These are phyloP conservation scores for Acanthosepion pharaonis DNA, from an alignment of 2,888 invertebrate genomes.

Conservation along the genomic window DNA sequence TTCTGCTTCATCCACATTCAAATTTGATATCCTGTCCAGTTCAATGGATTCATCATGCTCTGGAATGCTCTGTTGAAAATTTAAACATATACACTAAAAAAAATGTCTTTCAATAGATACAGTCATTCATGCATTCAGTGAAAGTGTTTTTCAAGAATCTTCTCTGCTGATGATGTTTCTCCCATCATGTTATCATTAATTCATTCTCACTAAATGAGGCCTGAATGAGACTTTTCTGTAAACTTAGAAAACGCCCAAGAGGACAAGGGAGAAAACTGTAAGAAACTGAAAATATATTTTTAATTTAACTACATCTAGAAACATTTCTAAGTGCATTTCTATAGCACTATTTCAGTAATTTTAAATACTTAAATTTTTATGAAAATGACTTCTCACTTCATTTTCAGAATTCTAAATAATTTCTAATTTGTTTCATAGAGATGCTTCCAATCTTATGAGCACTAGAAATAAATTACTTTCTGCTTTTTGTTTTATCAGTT, in stretches of 20 bases:
- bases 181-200: background rate
- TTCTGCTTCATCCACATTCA: conserved; percentile 54
- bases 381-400: background rate
- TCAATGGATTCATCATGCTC: conserved; percentile 59
- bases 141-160: background rate
- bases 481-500: too few relatives aligned
- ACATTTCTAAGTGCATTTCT: background rate
- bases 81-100: conserved; percentile 54
- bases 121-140: background rate
- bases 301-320: background rate
- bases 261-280: background rate
- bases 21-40: conserved; percentile 59
- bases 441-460: too few relatives aligned
- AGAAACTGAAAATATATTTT: background rate
- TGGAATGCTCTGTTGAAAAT: conserved; percentile 63
- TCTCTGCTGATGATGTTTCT: background rate
- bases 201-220: background rate
- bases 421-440: background rate
- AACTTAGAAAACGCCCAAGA: background rate
- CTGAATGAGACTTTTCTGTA: background rate
- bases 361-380: background rate
- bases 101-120: background rate
- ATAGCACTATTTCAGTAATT: background rate
- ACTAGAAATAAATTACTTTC: too few relatives aligned
- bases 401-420: background rate